Conservation (phyloP, 2,888 invertebrate species). For the Leucoma salicis region DNA sequence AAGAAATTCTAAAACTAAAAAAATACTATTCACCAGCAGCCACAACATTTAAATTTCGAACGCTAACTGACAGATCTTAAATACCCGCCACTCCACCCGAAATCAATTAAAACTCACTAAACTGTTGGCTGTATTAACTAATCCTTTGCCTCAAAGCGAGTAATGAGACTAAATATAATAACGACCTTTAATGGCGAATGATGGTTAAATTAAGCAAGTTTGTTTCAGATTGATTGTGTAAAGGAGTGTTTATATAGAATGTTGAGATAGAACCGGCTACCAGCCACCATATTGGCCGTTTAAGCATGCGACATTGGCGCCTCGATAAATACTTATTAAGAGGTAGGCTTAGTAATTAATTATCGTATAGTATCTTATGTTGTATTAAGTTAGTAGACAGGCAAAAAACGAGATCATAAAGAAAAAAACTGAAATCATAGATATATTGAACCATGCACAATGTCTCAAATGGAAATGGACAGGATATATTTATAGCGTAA, state of each 20-base stretch:
- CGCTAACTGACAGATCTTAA: conserved; percentile 3
- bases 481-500: too few relatives aligned
- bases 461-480: too few relatives aligned
- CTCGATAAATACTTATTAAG: too few relatives aligned
- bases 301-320: too few relatives aligned
- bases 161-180: conserved; percentile 54
- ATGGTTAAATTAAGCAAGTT: conserved; percentile 67
- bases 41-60: conserved; percentile 3
- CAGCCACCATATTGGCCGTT: too few relatives aligned
- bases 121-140: conserved; percentile 10
- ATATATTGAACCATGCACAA: too few relatives aligned
- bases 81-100: conserved; percentile 5
- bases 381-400: too few relatives aligned
- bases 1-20: too few relatives aligned
- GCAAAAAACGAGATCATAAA: too few relatives aligned
- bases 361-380: too few relatives aligned
- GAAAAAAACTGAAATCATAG: too few relatives aligned
- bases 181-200: conserved; percentile 63
- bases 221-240: conserved; percentile 67
- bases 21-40: background rate
- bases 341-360: too few relatives aligned
- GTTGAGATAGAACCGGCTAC: background rate
- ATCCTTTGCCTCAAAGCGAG: conserved; percentile 23
- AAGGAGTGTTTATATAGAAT: conserved; percentile 30
- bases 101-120: conserved; percentile 29